phyloP scores from a whole-genome alignment of 2,113 vertebrate species.

The Rallus limicola region DNA sequence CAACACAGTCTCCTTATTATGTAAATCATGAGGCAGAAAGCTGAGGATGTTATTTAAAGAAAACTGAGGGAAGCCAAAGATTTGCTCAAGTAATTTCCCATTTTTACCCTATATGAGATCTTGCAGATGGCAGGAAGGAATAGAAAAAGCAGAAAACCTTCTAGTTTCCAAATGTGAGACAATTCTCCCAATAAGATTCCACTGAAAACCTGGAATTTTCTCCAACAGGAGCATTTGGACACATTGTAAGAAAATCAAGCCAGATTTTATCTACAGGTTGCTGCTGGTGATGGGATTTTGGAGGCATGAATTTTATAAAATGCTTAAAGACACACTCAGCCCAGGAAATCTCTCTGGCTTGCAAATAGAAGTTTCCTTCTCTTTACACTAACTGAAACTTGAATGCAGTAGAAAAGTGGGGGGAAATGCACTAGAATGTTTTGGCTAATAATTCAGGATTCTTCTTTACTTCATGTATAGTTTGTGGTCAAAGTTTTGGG shows the following conservation, averaged over 20 bases:
- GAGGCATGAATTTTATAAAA: background rate
- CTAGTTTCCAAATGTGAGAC: background rate
- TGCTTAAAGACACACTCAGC: background rate
- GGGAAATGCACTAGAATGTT: background rate
- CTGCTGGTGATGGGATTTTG: background rate
- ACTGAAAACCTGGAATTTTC: background rate
- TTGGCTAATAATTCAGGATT: background rate
- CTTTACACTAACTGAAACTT: background rate
- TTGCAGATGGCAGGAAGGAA: slow-evolving; percentile 49
- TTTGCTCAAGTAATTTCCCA: slow-evolving; percentile 25
- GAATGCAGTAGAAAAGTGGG: background rate
- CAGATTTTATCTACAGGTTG: background rate
- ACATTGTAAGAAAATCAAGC: background rate
- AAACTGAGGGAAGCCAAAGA: slow-evolving; percentile 40
- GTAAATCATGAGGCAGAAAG: slow-evolving; percentile 53
- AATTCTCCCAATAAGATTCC: background rate
- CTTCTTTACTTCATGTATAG: background rate
- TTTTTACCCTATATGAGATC: slow-evolving; percentile 15
- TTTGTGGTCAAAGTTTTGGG: background rate
- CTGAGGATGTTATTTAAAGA: slow-evolving; percentile 25
- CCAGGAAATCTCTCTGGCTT: background rate
- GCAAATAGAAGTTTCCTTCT: background rate
- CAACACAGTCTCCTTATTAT: slow-evolving; percentile 57
- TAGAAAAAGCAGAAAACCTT: background rate
- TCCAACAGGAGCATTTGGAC: background rate